Base-by-base conservation (phyloP, 1,140 invertebrate genomes). In the Drepana arcuata region DNA sequence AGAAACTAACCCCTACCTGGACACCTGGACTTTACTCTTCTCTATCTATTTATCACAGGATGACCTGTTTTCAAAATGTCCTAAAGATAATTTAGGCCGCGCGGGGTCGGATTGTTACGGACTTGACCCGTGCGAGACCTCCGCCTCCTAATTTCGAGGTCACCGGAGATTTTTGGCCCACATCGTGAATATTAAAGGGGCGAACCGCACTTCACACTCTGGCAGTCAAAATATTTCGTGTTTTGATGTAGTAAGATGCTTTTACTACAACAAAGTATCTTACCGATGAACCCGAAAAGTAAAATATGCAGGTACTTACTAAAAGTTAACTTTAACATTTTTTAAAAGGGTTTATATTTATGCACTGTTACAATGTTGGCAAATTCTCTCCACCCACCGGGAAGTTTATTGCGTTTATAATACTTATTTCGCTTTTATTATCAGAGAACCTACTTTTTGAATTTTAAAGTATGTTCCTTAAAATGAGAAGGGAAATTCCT, bases 121-220 rank as follows among this genome's bases (percentile, higher is more conserved):
- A 65, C 62, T 61, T 62, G 56, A 58, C 60, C 62, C 42, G 35
- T 24, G 33, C 33, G 34, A 36, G 34, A 42, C 58, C 52, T 56
- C 34, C 16, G 51, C 48, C 52, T 50, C 36, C 56, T 42, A 42
- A 48, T 59, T 62, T 67, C 52, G 64, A 49, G 66, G 62, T 69
- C 60, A 57, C 29, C 44, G 55, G 54, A 52, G 48, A 68, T 68
- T 68, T 61, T 57, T 60, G 46, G 34, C 48, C 42, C 43, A 35
- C 48, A 44, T 53, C 46, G 48, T 68, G 56, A 62, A 68, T 70
- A 74, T 66, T 64, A 63, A 54, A 64, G 56, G 40, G 56, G 56
- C 33, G 36, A 44, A 33, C 38, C 44, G 48, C 46, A 49, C 40
- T 65, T 67, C 63, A 62, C 60, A 60, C 60, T 48, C 57, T 46